Percentiles rank a stretch among this genome's conserved stretches.
Conservation (phyloP, 2,888 invertebrate genomes). For the Eristalinus sepulchralis region DNA sequence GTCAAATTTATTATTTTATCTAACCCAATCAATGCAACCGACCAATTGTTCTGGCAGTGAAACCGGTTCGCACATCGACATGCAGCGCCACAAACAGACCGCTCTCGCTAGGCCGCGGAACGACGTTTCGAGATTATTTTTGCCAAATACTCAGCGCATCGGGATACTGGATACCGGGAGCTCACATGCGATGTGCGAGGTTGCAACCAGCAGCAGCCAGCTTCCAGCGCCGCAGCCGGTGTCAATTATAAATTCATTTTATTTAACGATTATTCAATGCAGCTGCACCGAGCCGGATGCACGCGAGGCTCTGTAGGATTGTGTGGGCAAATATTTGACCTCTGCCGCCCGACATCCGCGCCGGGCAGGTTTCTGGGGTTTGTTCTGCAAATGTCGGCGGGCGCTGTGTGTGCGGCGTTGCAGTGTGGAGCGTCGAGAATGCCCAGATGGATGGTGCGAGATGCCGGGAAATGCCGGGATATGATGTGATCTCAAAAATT, state of each 20-base stretch:
- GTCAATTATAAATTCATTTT: constrained; percentile 71
- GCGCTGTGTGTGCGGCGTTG: constrained; percentile 24
- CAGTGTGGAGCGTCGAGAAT: neutral
- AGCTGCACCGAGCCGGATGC: neutral
- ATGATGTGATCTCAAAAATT: constrained; percentile 52
- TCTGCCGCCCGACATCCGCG: neutral
- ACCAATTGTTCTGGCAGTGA: constrained; percentile 44
- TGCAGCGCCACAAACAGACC: neutral
- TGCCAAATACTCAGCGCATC: constrained; percentile 19
- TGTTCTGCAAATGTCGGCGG: constrained; percentile 46
- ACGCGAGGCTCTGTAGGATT: neutral
- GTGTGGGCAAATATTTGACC: constrained; percentile 43
- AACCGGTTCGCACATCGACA: constrained; percentile 3
- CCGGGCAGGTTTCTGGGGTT: neutral
- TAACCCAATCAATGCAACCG: constrained; percentile 57
- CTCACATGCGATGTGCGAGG: constrained; percentile 22
- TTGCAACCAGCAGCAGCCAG: constrained; percentile 15
- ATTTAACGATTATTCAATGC: constrained; percentile 65
- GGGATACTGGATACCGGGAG: neutral
- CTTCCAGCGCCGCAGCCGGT: constrained; percentile 56
- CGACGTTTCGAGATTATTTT: constrained; percentile 33
- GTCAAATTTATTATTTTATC: constrained; percentile 68
- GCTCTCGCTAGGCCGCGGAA: neutral
- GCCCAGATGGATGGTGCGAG: neutral
- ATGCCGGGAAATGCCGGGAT: neutral